Evolutionary conservation across 2,797 vertebrate species (phyloP).

Genomic region (Microchirus variegatus): DNA sequence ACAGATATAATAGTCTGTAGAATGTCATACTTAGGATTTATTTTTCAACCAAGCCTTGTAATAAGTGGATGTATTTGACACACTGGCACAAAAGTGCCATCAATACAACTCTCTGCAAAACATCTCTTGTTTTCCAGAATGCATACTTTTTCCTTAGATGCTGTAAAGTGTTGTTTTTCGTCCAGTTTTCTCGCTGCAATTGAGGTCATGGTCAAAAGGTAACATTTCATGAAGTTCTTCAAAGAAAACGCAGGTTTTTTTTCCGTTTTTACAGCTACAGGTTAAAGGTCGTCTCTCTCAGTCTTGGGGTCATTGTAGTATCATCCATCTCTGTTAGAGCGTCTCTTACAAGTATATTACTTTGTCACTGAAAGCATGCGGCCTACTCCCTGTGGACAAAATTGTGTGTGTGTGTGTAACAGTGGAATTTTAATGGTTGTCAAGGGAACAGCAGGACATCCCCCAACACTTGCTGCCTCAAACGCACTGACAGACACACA

Average conservation of each 20-base stretch:
- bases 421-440: constrained; percentile 44
- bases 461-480: constrained; percentile 33
- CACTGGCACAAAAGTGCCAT: not conserved
- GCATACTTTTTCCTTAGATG: not conserved
- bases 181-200: constrained; percentile 10
- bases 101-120: not conserved
- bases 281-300: constrained; percentile 29
- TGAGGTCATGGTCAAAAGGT: constrained; percentile 9
- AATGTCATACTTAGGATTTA: not conserved
- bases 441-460: constrained; percentile 35
- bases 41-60: too few species aligned
- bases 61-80: not conserved
- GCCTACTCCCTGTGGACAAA: constrained; percentile 33
- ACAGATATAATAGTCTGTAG: not conserved
- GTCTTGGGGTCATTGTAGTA: constrained; percentile 27
- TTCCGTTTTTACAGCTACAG: constrained; percentile 17
- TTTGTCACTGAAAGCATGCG: constrained; percentile 27
- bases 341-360: constrained; percentile 39
- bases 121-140: not conserved
- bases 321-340: constrained; percentile 46
- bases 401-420: constrained; percentile 17
- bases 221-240: constrained; percentile 20
- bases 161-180: constrained; percentile 2
- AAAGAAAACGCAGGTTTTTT: constrained; percentile 28
- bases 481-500: constrained; percentile 20